Base-by-base conservation (phyloP, 2,113 vertebrate species). In the Cricetomys ansorgei region DNA sequence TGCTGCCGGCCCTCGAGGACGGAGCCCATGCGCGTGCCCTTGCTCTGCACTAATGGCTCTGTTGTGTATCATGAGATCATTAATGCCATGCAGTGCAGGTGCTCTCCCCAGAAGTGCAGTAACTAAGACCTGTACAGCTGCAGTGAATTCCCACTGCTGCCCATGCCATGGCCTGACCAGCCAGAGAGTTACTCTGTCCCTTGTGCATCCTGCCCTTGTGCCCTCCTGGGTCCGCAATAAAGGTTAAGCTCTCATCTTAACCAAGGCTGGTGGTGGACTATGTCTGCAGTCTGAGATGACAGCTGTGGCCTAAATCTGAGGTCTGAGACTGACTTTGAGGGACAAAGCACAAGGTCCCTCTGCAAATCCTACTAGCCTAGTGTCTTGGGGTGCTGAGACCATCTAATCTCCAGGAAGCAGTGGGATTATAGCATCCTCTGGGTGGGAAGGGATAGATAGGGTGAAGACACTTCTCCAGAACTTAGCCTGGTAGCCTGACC, bases 31-130 rank as follows among this genome's bases (percentile, higher is more conserved):
- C 98, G 45, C 0, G 98, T 99, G 83, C 98, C 99, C 0, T 93
- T 99, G 55, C 98, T n/a, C n/a, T 99, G 99, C 87, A 40, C 98
- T 83, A 99, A 99, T 0, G 99, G 99, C 93, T 99, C 99, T 0
- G 31, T 97, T 0, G 97, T 98, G 90, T 98, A 99, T 81, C 99
- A 99, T 40, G 98, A 98, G 91, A 90, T 99, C 87, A 98, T 99
- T 83, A 99, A 99, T 0, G 99, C 99, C 97, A 98, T 98, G 7
- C 97, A 98, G 25, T 99, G 99, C 11, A 98, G 98, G 43, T 99
- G 99, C 96, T 88, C 96, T 8, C 97, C 99, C 77, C 99, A 98
- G 88, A 98, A 97, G 21, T 99, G 99, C 94, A 75, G 89, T 12
- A 92, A 92, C 0, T 98, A 95, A 98, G 7, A 21, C 0, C 8